phyloP scores from a whole-genome alignment of 2,113 vertebrate species.

The Sciurus niger region DNA sequence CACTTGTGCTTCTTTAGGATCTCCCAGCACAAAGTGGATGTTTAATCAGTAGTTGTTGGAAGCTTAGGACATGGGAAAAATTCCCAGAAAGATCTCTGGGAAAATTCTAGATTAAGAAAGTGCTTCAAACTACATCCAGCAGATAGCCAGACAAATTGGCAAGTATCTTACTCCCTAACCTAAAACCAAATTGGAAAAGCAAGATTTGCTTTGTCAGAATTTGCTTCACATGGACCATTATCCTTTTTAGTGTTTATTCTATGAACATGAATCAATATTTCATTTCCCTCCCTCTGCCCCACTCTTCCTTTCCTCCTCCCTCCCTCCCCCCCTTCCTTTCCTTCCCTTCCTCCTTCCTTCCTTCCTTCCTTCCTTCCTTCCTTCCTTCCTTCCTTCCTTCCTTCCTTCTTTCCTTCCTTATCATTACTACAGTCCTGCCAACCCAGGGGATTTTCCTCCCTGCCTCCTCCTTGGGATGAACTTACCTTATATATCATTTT shows the following conservation, averaged over 20 bases:
- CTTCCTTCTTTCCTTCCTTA: not conserved
- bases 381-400: not conserved
- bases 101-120: conserved; percentile 23
- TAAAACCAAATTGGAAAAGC: conserved; percentile 32
- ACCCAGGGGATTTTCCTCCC: not conserved
- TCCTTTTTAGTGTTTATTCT: not conserved
- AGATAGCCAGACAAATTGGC: not conserved
- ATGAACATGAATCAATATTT: not conserved
- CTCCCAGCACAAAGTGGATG: not conserved
- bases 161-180: not conserved
- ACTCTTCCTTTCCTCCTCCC: too few relatives aligned
- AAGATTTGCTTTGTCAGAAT: conserved; percentile 8
- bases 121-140: not conserved
- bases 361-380: not conserved
- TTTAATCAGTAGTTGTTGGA: not conserved
- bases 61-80: not conserved
- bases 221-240: not conserved
- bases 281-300: not conserved
- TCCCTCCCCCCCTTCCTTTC: not conserved
- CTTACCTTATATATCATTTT: not conserved
- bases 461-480: not conserved
- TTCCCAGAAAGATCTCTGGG: not conserved
- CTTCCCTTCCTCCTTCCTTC: not conserved
- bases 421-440: not conserved
- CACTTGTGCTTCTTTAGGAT: not conserved